These are phyloP conservation scores for Bovichtus variegatus DNA, from an alignment of 2,797 vertebrate species.

Conservation along the genomic window DNA sequence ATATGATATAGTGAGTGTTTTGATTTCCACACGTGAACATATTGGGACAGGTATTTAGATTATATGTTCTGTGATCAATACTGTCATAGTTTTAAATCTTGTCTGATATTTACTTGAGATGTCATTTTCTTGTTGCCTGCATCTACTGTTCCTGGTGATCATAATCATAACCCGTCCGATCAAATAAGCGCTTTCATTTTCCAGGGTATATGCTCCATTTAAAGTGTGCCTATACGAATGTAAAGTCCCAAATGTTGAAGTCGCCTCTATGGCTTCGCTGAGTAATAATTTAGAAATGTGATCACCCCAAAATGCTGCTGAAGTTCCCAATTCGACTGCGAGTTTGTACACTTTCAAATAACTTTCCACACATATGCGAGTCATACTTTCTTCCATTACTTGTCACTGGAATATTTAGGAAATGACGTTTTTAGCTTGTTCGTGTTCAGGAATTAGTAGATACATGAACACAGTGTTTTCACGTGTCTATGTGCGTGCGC, in stretches of 20 bases:
- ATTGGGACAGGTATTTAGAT: neutral
- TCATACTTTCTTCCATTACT: neutral
- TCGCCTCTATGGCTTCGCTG: neutral
- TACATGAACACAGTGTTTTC: conserved; percentile 9
- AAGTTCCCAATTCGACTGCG: neutral
- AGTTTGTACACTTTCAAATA: neutral
- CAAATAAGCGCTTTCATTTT: neutral
- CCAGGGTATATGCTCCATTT: neutral
- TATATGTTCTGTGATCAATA: neutral
- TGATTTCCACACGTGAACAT: neutral
- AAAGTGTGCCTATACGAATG: neutral
- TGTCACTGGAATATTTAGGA: neutral
- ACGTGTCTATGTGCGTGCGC: conserved; percentile 7
- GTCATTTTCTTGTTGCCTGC: neutral
- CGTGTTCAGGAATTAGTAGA: neutral
- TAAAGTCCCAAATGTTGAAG: conserved; percentile 4
- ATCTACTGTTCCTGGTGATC: neutral
- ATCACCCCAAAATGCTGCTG: neutral
- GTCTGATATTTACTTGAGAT: neutral
- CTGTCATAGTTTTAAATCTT: neutral
- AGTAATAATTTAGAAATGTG: neutral
- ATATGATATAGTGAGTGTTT: neutral
- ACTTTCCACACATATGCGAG: neutral
- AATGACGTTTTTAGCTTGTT: neutral
- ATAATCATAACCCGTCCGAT: neutral